Base-by-base conservation (phyloP, 2,888 invertebrate genomes). In the Aradus depressus region DNA sequence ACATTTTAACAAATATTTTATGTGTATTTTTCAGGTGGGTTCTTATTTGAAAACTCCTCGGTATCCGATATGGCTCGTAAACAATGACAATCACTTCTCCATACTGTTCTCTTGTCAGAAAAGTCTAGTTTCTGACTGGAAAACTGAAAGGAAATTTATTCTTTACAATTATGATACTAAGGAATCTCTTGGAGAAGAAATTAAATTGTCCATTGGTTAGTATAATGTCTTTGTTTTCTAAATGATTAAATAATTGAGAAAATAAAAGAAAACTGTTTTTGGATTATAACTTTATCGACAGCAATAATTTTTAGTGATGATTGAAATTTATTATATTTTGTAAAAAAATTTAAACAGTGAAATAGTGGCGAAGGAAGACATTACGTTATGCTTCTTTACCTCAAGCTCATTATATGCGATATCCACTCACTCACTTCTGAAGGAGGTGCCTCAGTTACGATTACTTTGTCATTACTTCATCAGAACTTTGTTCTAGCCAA, bases 41-140 rank as follows among this genome's bases (percentile, higher is more conserved):
- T 52, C 52, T 10, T 52, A 56, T 23, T 45, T 56, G 25, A 56
- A 56, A 44, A 56, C 56, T 8, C 56, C 56, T 18, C 31, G 53
- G 37, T 53, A 44, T 44, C 56, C 56, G 1, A 56, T 56, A 8
- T 56, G 56, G 56, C 18, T 56, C 12, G 56, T 56, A 4, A 51
- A 56, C 47, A 44, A 50, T 45, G 51, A 51, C 19, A 53, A 56
- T 44, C 53, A 56, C 42, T 56, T 53, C 25, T 51, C 51, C 3
- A 43, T 56, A 3, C 18, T 56, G 14, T 56, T 51, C 26, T 56
- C 56, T 12, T 39, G 50, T 12, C 43, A 50, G 21, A 56, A 53
- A 28, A 42, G 53, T 25, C 43, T 56, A n/a, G 49, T 56, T 16
- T 51, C 51, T 16, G 56, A 56, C 43, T 56, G 56, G 56, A 37